These are phyloP conservation scores for Muscidifurax raptorellus DNA, from an alignment of 1,140 invertebrate species.

Conservation along the genomic window DNA sequence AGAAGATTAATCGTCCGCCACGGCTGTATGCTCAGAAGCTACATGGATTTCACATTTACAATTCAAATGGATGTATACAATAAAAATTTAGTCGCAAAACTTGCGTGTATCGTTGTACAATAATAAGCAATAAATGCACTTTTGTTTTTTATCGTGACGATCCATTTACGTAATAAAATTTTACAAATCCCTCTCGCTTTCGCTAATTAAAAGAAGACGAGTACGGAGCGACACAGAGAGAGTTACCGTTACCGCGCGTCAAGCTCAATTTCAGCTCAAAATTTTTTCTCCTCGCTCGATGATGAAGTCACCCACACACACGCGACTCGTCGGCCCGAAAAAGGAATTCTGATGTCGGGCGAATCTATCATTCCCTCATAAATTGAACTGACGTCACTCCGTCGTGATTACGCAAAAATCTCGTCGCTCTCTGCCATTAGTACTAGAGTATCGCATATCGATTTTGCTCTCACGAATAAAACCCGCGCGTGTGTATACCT, in stretches of 20 bases:
- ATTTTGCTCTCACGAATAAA: not conserved
- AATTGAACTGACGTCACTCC: not conserved
- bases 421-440: not conserved
- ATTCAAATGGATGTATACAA: not conserved
- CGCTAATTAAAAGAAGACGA: conserved; percentile 1
- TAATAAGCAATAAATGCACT: not conserved
- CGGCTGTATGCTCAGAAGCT: not conserved
- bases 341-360: not conserved
- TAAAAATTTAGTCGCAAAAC: not conserved
- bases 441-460: not conserved
- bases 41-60: not conserved
- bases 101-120: not conserved
- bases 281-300: not conserved
- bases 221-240: not conserved
- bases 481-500: not conserved
- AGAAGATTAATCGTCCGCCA: not conserved
- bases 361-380: not conserved
- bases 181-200: not conserved
- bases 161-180: not conserved
- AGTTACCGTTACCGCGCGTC: not conserved
- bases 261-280: not conserved
- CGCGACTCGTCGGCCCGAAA: not conserved
- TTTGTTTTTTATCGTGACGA: not conserved
- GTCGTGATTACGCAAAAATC: not conserved
- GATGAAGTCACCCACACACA: not conserved